A percentile compares a stretch with the other conserved stretches of the same genome.
Conservation (phyloP, 2,113 vertebrate genomes). For the Pelecanoides urinatrix region DNA sequence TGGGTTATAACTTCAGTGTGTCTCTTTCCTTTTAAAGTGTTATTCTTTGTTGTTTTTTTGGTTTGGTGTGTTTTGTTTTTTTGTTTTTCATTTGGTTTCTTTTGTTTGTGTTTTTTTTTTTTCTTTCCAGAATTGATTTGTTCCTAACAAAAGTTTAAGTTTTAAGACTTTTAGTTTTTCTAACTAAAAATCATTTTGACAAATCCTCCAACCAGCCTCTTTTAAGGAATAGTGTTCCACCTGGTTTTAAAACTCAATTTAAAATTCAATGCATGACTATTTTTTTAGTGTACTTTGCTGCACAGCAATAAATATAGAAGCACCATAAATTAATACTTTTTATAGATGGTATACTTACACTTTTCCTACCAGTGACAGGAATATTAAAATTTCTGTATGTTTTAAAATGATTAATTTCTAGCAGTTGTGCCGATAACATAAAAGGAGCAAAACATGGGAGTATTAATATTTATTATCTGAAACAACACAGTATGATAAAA, state of each 20-base stretch:
- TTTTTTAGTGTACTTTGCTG: neutral
- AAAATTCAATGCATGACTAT: neutral
- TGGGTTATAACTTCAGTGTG: neutral
- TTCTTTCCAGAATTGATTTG: neutral
- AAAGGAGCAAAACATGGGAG: neutral
- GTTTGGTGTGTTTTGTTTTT: neutral
- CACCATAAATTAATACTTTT: neutral
- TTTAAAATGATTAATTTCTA: neutral
- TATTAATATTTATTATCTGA: neutral
- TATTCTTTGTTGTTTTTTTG: neutral
- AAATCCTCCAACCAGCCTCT: neutral
- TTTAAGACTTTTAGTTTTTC: neutral
- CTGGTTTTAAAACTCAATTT: neutral
- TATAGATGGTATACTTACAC: neutral
- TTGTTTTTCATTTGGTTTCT: too few relatives aligned
- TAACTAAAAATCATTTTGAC: neutral
- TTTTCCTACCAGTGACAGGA: neutral
- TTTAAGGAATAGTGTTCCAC: neutral
- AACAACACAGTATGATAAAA: neutral
- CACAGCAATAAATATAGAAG: neutral
- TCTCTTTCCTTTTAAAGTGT: neutral
- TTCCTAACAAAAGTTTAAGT: neutral
- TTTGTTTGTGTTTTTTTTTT: neutral
- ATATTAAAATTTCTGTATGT: neutral
- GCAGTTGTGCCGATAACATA: neutral